Evolutionary conservation across 2,797 vertebrate genomes (phyloP).

Genomic region (Pipistrellus nathusii): DNA sequence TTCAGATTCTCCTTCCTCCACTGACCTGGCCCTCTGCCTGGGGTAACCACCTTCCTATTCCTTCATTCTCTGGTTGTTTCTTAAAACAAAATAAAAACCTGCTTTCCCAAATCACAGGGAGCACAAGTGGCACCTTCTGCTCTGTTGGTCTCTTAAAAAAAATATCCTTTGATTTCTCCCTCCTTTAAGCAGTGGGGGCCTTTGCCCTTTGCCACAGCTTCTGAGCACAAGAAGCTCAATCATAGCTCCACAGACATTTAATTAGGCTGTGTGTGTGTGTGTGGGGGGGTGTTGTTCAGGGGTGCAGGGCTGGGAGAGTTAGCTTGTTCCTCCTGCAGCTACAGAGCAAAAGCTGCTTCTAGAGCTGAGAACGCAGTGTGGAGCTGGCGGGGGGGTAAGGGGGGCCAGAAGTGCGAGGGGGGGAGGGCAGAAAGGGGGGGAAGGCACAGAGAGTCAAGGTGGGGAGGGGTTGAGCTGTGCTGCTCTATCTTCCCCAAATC

Average conservation of each 20-base stretch:
- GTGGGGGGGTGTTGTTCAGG: neutral
- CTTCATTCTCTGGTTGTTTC: constrained; percentile 41
- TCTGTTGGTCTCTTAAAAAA: constrained; percentile 71
- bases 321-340: neutral
- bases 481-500: neutral
- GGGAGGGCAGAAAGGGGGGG: neutral
- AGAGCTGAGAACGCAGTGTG: neutral
- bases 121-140: constrained; percentile 60
- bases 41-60: neutral
- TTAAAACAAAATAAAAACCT: constrained; percentile 67
- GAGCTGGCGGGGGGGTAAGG: neutral
- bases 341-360: constrained; percentile 12
- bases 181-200: constrained; percentile 41
- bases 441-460: neutral
- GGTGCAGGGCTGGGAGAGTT: neutral
- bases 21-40: neutral
- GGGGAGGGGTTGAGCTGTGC: neutral
- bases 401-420: neutral
- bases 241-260: constrained; percentile 51
- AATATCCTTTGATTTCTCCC: constrained; percentile 55
- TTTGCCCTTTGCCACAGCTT: constrained; percentile 54
- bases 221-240: constrained; percentile 30
- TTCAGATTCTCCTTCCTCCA: constrained; percentile 46
- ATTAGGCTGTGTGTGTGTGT: constrained; percentile 10
- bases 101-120: constrained; percentile 75